A percentile compares a stretch with the other conserved stretches of the same genome.
Conservation (phyloP, 2,113 vertebrate genomes). For the Oncorhynchus masou region DNA sequence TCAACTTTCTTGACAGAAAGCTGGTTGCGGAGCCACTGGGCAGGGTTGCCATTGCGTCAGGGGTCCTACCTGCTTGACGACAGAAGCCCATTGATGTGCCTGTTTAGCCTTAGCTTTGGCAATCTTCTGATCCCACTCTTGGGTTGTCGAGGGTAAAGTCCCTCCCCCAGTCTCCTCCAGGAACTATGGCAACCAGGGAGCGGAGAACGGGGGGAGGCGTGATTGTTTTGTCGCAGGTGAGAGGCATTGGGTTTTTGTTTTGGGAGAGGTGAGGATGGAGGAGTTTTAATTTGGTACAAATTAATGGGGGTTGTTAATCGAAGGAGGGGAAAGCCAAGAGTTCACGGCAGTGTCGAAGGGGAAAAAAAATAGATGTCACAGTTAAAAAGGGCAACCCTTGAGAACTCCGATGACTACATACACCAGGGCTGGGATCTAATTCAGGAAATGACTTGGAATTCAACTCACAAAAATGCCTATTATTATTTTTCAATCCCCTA, state of each 20-base stretch:
- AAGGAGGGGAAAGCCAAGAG: slow-evolving; percentile 52
- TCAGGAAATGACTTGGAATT: slow-evolving; percentile 6
- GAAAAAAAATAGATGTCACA: slow-evolving; percentile 50
- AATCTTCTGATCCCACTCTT: slow-evolving; percentile 79
- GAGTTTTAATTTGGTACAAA: slow-evolving; percentile 48
- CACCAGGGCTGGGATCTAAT: neutral
- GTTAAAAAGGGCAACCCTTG: neutral
- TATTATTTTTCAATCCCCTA: neutral
- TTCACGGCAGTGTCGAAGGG: slow-evolving; percentile 43
- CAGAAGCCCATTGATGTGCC: slow-evolving; percentile 92
- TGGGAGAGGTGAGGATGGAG: slow-evolving; percentile 30
- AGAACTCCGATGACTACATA: slow-evolving; percentile 14
- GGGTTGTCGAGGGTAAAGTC: slow-evolving; percentile 87
- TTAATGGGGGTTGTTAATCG: slow-evolving; percentile 51
- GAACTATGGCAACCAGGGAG: slow-evolving; percentile 60
- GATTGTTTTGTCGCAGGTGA: slow-evolving; percentile 15
- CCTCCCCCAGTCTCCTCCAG: slow-evolving; percentile 70
- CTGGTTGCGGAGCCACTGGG: slow-evolving; percentile 9
- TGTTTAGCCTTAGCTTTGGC: slow-evolving; percentile 85
- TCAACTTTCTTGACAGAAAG: slow-evolving; percentile 1
- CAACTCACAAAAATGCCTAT: neutral
- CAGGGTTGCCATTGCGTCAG: slow-evolving; percentile 46
- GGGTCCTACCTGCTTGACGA: slow-evolving; percentile 93
- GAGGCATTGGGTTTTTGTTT: slow-evolving; percentile 38
- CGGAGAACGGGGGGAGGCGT: slow-evolving; percentile 33